These are phyloP conservation scores for Thalpophila matura DNA, from an alignment of 2,888 invertebrate genomes.

Conservation along the genomic window DNA sequence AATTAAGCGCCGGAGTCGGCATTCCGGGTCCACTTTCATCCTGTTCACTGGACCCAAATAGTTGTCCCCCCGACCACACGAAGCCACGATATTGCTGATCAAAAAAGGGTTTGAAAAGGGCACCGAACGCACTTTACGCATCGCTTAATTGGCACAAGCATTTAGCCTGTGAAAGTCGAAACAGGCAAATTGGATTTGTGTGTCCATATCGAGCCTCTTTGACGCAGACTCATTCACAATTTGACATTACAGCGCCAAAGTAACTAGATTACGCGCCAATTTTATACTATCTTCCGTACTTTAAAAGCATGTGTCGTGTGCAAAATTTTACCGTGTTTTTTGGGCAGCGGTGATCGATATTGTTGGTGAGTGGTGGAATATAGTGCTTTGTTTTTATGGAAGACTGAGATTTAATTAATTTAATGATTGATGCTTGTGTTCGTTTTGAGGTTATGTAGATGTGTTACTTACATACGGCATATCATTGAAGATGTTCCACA, in stretches of 20 bases:
- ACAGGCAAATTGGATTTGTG: slow-evolving; percentile 87
- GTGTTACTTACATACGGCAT: too few species aligned
- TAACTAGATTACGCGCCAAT: slow-evolving; percentile 86
- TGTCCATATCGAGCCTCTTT: slow-evolving; percentile 81
- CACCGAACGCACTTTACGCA: slow-evolving; percentile 83
- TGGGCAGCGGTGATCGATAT: slow-evolving; percentile 35
- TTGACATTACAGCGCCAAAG: slow-evolving; percentile 80
- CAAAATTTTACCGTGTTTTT: slow-evolving; percentile 53
- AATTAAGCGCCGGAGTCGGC: slow-evolving; percentile 68
- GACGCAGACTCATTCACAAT: slow-evolving; percentile 83
- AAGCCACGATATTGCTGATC: slow-evolving; percentile 71
- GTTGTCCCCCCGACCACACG: slow-evolving; percentile 69
- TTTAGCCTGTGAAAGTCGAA: slow-evolving; percentile 85
- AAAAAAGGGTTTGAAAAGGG: slow-evolving; percentile 76
- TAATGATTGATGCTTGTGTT: slow-evolving; percentile 8
- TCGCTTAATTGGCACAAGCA: slow-evolving; percentile 87
- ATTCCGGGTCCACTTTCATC: slow-evolving; percentile 73
- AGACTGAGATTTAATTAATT: slow-evolving; percentile 5
- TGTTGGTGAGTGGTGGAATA: slow-evolving; percentile 1
- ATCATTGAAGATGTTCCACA: too few species aligned
- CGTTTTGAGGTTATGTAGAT: neutral
- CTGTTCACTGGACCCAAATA: slow-evolving; percentile 70
- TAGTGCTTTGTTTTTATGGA: slow-evolving; percentile 16
- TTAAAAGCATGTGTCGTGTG: slow-evolving; percentile 52
- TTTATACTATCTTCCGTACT: slow-evolving; percentile 75